These are phyloP conservation scores for Cryptomyrus ogoouensis DNA, from an alignment of 2,113 vertebrate species.

Conservation along the genomic window DNA sequence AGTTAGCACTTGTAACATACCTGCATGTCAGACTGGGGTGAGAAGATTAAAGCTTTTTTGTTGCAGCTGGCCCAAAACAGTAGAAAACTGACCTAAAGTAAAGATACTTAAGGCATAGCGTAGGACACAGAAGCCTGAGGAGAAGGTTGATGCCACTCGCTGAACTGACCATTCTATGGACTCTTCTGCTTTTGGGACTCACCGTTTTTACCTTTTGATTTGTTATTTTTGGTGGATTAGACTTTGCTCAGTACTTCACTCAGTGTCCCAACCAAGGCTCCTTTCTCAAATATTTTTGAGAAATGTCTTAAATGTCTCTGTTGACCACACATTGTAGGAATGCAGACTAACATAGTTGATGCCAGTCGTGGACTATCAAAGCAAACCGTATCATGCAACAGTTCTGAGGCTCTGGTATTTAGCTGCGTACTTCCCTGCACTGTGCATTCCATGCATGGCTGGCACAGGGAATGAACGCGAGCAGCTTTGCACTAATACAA, in stretches of 20 bases:
- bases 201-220: background rate
- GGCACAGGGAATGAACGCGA: slow-evolving; percentile 30
- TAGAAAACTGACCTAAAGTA: background rate
- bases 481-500: slow-evolving; percentile 36
- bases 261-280: slow-evolving; percentile 17
- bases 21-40: background rate
- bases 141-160: background rate
- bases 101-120: background rate
- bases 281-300: slow-evolving; percentile 24
- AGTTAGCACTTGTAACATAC: background rate
- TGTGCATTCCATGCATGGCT: slow-evolving; percentile 39
- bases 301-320: background rate
- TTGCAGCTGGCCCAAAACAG: background rate
- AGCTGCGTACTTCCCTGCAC: slow-evolving; percentile 35
- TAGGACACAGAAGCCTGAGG: background rate
- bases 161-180: background rate
- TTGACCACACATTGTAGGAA: slow-evolving; percentile 20
- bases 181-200: background rate
- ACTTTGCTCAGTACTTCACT: slow-evolving; percentile 31
- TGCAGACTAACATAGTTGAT: slow-evolving; percentile 25
- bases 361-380: slow-evolving; percentile 30
- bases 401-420: background rate
- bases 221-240: slow-evolving; percentile 7
- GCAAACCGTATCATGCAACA: slow-evolving; percentile 30
- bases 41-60: background rate